Base-by-base conservation (phyloP, 53 echinoderm and acorn worm species). In the Hippasteria phrygiana region DNA sequence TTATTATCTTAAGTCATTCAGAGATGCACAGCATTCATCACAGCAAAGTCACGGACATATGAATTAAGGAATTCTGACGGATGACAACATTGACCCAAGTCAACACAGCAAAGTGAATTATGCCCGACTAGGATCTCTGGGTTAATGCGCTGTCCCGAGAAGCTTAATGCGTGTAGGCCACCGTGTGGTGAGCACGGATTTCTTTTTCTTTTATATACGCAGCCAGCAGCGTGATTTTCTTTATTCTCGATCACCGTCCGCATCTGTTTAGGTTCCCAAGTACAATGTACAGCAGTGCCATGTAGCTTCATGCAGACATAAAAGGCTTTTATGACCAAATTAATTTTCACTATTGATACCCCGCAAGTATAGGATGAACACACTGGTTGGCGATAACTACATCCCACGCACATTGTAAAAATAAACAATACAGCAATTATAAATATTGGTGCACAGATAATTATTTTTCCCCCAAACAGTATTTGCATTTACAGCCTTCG, bases 11-110 rank as follows among this genome's bases (percentile, higher is more conserved):
- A 24, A 0, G 69, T 33, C 69, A 34, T 16, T 67, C 69, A 67
- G 69, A 67, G 69, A 67, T 67, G 69, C 37, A 36, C 14, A 11
- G 43, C 73, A 43, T 73, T 20, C 26, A 43, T 40, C 43, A 41
- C 73, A 73, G 43, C 73, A 39, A n/a, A n/a, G 43, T 43, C 73
- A 73, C 42, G 22, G 27, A 43, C 73, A 42, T 40, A n/a, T 42
- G 43, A 43, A 73, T 7, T 73, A 40, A 73, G 41, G 35, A 73
- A 73, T 73, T 22, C 26, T 73, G 73, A 43, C 7, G 1, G 43
- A 40, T 9, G n/a, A 39, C 73, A 73, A 40, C 73, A 43, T 12
- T 73, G 73, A 42, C 73, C 42, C 41, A 8, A 73, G 73, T 43
- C 1, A 26, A 39, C 69, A 11, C 7, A n/a, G n/a, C n/a, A n/a